Percentiles rank a stretch among this genome's conserved stretches.
These are phyloP conservation scores for Nysson spinosus DNA, from an alignment of 2,888 invertebrate species.

Conservation along the genomic window DNA sequence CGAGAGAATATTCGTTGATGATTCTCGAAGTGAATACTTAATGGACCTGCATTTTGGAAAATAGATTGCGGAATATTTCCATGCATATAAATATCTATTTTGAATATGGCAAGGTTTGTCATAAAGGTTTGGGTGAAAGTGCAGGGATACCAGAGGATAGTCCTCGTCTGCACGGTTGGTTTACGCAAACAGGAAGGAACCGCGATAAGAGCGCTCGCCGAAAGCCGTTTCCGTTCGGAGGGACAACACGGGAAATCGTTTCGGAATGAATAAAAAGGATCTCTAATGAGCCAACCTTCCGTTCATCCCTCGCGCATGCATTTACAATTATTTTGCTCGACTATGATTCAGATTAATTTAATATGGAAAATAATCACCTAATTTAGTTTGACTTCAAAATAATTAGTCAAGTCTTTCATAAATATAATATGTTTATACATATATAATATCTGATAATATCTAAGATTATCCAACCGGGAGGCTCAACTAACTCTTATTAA, in stretches of 20 bases:
- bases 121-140: conserved; percentile 7
- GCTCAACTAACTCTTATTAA: no score
- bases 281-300: conserved; percentile 48
- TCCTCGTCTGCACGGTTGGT: conserved; percentile 37
- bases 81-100: background rate
- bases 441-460: conserved; percentile 58
- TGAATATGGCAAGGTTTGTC: background rate
- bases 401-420: no score
- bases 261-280: conserved; percentile 51
- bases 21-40: no score
- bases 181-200: conserved; percentile 56
- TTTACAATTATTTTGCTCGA: conserved; percentile 59
- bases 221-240: conserved; percentile 55
- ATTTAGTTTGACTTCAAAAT: no score
- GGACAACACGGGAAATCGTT: conserved; percentile 57
- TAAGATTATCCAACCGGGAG: no score
- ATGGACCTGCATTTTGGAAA: no score
- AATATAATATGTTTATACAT: no score
- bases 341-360: no score
- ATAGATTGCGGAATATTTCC: background rate
- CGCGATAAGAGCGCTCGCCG: conserved; percentile 50
- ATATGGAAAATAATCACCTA: no score
- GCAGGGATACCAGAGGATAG: conserved; percentile 14
- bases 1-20: no score
- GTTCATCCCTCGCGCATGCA: conserved; percentile 30